phyloP scores from a whole-genome alignment of 1,140 invertebrate species.

The Nixonia krombeini region DNA sequence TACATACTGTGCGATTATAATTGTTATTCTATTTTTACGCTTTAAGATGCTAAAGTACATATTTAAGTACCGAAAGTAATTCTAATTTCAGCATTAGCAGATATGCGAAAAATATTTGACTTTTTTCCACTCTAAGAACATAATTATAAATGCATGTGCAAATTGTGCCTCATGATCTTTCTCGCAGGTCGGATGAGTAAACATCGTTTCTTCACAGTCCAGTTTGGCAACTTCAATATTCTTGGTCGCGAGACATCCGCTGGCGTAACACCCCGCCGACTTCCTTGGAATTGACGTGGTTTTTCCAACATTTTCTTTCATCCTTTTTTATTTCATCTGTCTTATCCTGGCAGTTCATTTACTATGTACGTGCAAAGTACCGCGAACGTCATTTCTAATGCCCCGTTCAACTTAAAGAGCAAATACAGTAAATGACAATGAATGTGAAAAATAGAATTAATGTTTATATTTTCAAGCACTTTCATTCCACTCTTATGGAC shows the following conservation, averaged over 20 bases:
- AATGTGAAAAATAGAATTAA: no score
- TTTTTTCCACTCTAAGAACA: slow-evolving; percentile 1
- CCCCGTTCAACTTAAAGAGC: no score
- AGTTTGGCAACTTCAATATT: slow-evolving; percentile 5
- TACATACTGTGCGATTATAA: no score
- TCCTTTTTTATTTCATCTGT: neutral
- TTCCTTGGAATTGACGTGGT: slow-evolving; percentile 2
- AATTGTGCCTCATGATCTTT: slow-evolving; percentile 4
- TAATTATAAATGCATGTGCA: neutral
- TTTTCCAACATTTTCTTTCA: slow-evolving; percentile 9
- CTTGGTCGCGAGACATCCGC: slow-evolving; percentile 19
- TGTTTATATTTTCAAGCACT: no score
- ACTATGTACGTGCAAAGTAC: neutral
- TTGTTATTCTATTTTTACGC: no score
- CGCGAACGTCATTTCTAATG: no score
- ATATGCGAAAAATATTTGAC: no score
- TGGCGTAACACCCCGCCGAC: neutral
- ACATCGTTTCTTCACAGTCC: slow-evolving; percentile 6
- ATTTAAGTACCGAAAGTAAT: no score
- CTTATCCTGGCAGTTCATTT: neutral
- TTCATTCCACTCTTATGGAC: no score
- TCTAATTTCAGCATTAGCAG: no score
- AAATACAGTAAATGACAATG: no score
- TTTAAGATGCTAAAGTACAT: no score
- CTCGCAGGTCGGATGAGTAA: slow-evolving; percentile 5